A percentile compares a stretch with the other conserved stretches of the same genome.
phyloP scores from a whole-genome alignment of 2,888 invertebrate species.

The Cyclophora punctaria region DNA sequence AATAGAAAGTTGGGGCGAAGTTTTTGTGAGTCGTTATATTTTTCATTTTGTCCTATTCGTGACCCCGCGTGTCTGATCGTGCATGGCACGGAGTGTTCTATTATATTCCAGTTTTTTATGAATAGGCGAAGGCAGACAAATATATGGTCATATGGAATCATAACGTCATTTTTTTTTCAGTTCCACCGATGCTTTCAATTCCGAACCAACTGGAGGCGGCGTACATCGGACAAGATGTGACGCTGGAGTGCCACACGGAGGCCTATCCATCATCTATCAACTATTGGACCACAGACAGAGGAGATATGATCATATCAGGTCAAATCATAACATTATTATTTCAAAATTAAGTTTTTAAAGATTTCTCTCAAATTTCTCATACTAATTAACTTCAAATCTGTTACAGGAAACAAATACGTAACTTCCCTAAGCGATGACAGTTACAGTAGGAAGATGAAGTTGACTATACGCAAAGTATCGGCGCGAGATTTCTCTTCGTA shows the following conservation, averaged over 20 bases:
- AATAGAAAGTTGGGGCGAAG: constrained; percentile 26
- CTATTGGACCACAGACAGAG: constrained; percentile 94
- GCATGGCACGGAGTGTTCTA: constrained; percentile 34
- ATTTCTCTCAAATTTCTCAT: too few species aligned
- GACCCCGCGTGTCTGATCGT: constrained; percentile 33
- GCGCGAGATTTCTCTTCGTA: constrained; percentile 89
- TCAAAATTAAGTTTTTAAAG: too few species aligned
- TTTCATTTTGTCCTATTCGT: constrained; percentile 35
- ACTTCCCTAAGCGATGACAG: constrained; percentile 87
- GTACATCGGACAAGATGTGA: constrained; percentile 90
- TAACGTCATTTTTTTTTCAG: constrained; percentile 57
- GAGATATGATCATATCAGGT: constrained; percentile 96
- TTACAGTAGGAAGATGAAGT: constrained; percentile 93
- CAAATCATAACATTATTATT: too few species aligned
- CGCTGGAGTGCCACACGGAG: constrained; percentile 92
- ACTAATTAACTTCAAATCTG: neutral
- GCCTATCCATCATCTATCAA: constrained; percentile 94
- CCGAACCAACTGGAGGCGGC: constrained; percentile 94
- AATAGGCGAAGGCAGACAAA: constrained; percentile 17
- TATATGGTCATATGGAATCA: constrained; percentile 17
- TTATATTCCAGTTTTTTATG: constrained; percentile 25
- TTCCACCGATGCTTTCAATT: constrained; percentile 95
- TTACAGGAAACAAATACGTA: constrained; percentile 89
- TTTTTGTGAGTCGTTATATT: constrained; percentile 33
- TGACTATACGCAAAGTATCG: constrained; percentile 88